Evolutionary conservation across 2,888 invertebrate species (phyloP), one percentile per base, ranked within the genome.

Genomic region (Exocentrus adspersus): DNA sequence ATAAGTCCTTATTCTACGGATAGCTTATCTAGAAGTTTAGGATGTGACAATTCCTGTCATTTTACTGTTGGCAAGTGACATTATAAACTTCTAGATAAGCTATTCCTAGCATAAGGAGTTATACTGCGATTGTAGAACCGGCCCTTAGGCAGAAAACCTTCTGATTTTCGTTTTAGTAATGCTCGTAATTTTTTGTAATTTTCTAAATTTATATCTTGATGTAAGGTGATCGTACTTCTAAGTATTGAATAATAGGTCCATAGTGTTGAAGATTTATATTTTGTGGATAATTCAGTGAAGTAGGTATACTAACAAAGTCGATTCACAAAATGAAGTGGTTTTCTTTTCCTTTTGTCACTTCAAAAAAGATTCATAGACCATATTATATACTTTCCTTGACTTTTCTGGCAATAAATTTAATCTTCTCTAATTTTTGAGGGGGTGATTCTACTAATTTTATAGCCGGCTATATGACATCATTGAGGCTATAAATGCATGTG

Each of bases 151-250:
- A n/a, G n/a, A n/a, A n/a, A n/a, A n/a, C 45, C 45, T 45, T 19
- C 45, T 20, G 19, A 45, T 20, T 19, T 45, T 45, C 45, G 45
- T 45, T 45, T 45, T 45, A 45, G 20, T 10, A 45, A 20, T 45
- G 19, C 45, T 20, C 20, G 45, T 10, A 45, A 45, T 20, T 45
- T 45, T 20, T 20, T 20, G 20, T 45, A 45, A 45, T 45, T n/a
- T n/a, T n/a, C 45, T 45, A 19, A 7, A 19, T 45, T 45, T 19
- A 45, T 45, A 10, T 20, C 45, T 45, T 45, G 45, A 20, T 45
- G 30, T 30, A 30, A 30, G 30, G 30, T 30, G 30, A 30, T 30
- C 30, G 30, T 30, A 30, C 30, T 30, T 30, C 30, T 30, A 30
- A 30, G 30, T n/a, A 30, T 30, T 30, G 30, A 30, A 30, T 30